Percentiles rank a stretch among this genome's conserved stretches.
Conservation (phyloP, 2,888 invertebrate genomes). For the Conops quadrifasciatus region DNA sequence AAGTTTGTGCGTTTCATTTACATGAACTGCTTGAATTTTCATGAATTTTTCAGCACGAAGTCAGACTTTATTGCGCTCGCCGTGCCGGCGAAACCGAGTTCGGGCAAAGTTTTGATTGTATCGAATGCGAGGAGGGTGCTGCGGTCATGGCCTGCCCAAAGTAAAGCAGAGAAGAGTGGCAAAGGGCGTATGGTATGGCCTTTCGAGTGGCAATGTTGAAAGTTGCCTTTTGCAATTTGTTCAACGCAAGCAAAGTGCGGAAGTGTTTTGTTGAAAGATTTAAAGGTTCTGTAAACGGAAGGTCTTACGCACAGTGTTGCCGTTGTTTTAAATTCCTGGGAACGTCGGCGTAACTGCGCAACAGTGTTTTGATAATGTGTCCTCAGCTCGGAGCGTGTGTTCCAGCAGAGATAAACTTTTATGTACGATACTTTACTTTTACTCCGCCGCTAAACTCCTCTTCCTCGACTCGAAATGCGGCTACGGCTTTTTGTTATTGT, state of each 20-base stretch:
- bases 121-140: neutral
- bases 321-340: neutral
- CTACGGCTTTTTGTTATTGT: conserved; percentile 32
- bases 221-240: neutral
- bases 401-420: conserved; percentile 15
- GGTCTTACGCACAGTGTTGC: conserved; percentile 5
- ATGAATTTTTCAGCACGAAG: conserved; percentile 17
- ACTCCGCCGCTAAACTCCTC: too few relatives aligned
- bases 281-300: neutral
- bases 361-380: neutral
- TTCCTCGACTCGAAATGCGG: neutral
- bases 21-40: neutral
- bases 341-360: neutral
- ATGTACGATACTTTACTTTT: too few relatives aligned
- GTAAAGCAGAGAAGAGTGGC: too few relatives aligned
- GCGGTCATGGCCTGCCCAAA: too few relatives aligned
- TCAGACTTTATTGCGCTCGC: conserved; percentile 11
- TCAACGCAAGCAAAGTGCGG: neutral
- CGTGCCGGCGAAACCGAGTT: neutral
- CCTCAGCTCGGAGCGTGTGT: neutral
- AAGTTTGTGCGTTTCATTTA: conserved; percentile 18
- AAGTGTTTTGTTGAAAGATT: neutral
- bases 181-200: too few relatives aligned
- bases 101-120: conserved; percentile 21
- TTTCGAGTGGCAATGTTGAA: too few relatives aligned